These are phyloP conservation scores for Chorisops tibialis DNA, from an alignment of 2,888 invertebrate genomes.

Conservation along the genomic window DNA sequence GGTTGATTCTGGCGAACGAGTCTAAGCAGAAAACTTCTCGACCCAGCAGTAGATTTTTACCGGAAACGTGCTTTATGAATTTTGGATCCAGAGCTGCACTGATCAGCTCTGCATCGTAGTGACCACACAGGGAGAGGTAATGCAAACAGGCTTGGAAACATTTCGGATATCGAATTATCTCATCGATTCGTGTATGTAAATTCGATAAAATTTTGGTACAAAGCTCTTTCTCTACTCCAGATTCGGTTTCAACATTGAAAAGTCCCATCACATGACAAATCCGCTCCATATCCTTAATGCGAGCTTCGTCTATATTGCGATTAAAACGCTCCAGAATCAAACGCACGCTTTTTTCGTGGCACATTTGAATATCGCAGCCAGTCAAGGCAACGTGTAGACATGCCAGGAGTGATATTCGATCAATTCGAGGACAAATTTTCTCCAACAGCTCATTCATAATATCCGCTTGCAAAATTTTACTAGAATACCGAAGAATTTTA, in stretches of 20 bases:
- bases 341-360: constrained; percentile 52
- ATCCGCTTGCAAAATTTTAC: constrained; percentile 49
- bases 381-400: constrained; percentile 65
- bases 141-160: constrained; percentile 61
- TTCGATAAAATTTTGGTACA: constrained; percentile 52
- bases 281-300: constrained; percentile 75
- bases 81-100: constrained; percentile 57
- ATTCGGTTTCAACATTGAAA: constrained; percentile 59
- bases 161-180: constrained; percentile 59
- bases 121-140: constrained; percentile 58
- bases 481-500: constrained; percentile 58
- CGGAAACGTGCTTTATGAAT: constrained; percentile 58
- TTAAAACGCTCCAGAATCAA: constrained; percentile 57
- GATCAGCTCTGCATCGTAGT: constrained; percentile 61
- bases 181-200: constrained; percentile 57
- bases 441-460: constrained; percentile 57
- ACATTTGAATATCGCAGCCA: constrained; percentile 56
- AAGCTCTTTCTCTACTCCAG: constrained; percentile 53
- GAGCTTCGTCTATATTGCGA: constrained; percentile 52
- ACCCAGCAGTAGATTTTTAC: constrained; percentile 52
- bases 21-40: constrained; percentile 65
- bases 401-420: constrained; percentile 59
- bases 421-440: constrained; percentile 56
- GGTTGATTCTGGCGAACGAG: constrained; percentile 52
- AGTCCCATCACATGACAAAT: constrained; percentile 61